Conservation (phyloP, 2,888 invertebrate genomes). For the Oasisia sp. region DNA sequence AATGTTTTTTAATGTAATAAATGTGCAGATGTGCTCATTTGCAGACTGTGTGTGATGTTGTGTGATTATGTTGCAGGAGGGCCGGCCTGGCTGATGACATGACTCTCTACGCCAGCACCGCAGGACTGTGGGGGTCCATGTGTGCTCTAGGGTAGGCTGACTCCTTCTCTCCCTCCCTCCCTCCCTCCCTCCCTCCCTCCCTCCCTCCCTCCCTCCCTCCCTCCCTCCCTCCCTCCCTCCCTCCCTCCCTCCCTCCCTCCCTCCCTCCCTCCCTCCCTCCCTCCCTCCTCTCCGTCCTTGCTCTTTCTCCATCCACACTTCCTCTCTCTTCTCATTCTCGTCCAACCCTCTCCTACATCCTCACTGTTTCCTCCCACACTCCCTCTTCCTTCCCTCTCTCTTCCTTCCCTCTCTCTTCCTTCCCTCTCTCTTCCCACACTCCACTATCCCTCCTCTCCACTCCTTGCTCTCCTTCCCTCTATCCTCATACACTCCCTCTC, state of each 20-base stretch:
- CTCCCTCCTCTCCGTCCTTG: background rate
- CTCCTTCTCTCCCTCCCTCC: no score
- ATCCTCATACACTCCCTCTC: no score
- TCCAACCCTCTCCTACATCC: background rate
- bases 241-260: background rate
- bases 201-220: background rate
- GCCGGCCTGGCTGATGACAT: conserved; percentile 27
- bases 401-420: background rate
- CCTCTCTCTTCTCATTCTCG: background rate
- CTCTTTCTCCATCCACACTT: background rate
- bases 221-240: background rate
- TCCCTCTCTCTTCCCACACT: no score
- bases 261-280: background rate
- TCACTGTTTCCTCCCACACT: background rate
- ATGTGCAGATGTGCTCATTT: background rate
- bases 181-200: no score
- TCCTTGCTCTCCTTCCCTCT: no score
- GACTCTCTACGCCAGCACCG: conserved; percentile 29
- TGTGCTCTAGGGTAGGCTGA: conserved; percentile 33
- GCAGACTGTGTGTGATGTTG: background rate
- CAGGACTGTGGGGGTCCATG: conserved; percentile 34
- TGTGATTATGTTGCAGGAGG: conserved; percentile 5
- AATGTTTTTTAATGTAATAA: background rate
- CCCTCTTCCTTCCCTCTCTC: no score
- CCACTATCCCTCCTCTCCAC: no score